Evolutionary conservation across 1,140 invertebrate genomes (phyloP).

Genomic region (Zaprionus gabonicus): DNA sequence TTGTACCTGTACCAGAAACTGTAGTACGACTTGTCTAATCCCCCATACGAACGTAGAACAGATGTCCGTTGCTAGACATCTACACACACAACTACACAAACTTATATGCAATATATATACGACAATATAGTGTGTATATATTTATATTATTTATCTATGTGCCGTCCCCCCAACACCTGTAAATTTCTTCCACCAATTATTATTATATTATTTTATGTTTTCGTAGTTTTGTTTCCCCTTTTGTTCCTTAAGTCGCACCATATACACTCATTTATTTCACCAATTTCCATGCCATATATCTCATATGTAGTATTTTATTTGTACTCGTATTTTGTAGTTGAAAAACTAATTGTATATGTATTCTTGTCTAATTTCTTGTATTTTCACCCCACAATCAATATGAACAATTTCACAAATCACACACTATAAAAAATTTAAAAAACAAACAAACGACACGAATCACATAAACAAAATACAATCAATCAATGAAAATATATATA

Average conservation of each 20-base stretch:
- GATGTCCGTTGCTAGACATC: constrained; percentile 44
- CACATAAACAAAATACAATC: constrained; percentile 40
- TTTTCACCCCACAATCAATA: constrained; percentile 69
- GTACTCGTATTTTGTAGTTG: constrained; percentile 79
- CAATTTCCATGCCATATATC: constrained; percentile 38
- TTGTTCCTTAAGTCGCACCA: constrained; percentile 59
- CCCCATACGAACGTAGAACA: constrained; percentile 25
- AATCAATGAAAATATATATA: constrained; percentile 30
- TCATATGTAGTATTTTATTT: constrained; percentile 44
- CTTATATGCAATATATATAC: constrained; percentile 5
- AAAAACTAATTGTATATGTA: constrained; percentile 84
- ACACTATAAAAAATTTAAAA: constrained; percentile 65
- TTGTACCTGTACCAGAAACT: constrained; percentile 14
- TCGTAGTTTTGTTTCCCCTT: constrained; percentile 56
- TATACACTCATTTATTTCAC: constrained; percentile 26
- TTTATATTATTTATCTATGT: constrained; percentile 32
- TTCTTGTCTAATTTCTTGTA: constrained; percentile 84
- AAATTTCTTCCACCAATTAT: constrained; percentile 51
- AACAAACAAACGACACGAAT: constrained; percentile 59
- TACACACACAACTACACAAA: constrained; percentile 44
- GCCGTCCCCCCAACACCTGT: constrained; percentile 44
- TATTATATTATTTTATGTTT: constrained; percentile 56
- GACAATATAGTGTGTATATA: constrained; percentile 43
- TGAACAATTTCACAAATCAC: constrained; percentile 63
- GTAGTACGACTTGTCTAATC: constrained; percentile 75